Conservation (phyloP, 2,797 vertebrate genomes). For the Malurus splendens region DNA sequence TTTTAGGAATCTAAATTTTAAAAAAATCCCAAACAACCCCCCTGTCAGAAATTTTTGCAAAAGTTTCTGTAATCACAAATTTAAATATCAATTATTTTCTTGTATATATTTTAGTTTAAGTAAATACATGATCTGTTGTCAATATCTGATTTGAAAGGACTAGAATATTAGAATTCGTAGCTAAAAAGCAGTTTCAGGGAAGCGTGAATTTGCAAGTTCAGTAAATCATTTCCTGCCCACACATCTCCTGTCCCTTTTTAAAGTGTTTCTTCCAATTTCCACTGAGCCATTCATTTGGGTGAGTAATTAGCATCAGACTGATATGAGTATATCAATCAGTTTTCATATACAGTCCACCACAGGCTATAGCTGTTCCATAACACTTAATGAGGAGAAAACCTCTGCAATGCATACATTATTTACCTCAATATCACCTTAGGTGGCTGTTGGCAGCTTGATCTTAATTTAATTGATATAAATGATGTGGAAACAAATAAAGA, state of each 20-base stretch:
- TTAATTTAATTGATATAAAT: conserved; percentile 22
- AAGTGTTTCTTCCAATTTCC: neutral
- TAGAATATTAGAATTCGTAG: neutral
- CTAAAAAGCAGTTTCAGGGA: neutral
- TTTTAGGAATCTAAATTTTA: neutral
- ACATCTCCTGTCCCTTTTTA: neutral
- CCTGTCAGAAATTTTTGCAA: neutral
- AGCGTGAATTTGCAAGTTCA: neutral
- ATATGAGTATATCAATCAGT: neutral
- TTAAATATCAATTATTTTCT: neutral
- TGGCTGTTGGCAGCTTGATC: conserved; percentile 30
- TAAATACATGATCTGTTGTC: neutral
- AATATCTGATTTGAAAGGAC: neutral
- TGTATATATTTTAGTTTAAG: neutral
- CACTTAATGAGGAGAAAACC: conserved; percentile 22
- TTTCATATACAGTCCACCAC: conserved; percentile 10
- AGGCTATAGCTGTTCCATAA: conserved; percentile 17
- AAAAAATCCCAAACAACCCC: neutral
- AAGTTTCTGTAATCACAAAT: neutral
- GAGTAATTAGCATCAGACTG: neutral
- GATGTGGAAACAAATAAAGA: neutral
- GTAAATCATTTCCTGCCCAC: neutral
- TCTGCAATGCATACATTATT: conserved; percentile 30
- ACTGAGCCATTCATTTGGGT: neutral
- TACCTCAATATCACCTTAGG: conserved; percentile 23